A percentile compares a stretch with the other conserved stretches of the same genome.
These are phyloP conservation scores for Scylla paramamosain DNA, from an alignment of 1,140 invertebrate genomes.

Conservation along the genomic window DNA sequence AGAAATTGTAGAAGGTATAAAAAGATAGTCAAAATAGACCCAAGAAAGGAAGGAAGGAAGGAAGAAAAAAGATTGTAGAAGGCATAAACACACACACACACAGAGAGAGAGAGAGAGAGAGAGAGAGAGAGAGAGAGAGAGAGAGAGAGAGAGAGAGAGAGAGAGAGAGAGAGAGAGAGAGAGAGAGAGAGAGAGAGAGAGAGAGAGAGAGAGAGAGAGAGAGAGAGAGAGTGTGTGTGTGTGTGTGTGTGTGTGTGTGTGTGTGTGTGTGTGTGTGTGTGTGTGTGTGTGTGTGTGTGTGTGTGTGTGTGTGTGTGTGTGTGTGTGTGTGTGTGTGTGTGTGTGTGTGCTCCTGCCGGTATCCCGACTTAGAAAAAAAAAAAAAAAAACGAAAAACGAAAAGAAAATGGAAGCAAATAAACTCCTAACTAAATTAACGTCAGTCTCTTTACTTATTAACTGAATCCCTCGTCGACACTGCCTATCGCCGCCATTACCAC, in stretches of 20 bases:
- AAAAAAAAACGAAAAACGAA: too few species aligned
- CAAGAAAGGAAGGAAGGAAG: background rate
- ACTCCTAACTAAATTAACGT: background rate
- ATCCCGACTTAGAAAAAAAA: too few species aligned
- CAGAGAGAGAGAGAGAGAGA: background rate
- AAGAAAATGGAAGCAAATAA: background rate
- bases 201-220: background rate
- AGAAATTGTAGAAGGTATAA: background rate
- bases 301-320: too few species aligned
- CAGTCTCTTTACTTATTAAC: background rate
- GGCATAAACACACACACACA: background rate
- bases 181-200: background rate
- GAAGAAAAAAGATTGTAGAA: background rate
- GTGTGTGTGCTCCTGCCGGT: too few species aligned
- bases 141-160: background rate
- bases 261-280: too few species aligned
- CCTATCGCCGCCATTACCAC: too few species aligned
- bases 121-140: background rate
- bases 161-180: background rate
- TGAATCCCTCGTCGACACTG: background rate
- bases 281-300: too few species aligned
- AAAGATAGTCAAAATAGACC: background rate
- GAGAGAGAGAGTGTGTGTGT: background rate
- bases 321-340: too few species aligned
- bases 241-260: too few species aligned